Conservation (phyloP, 2,888 invertebrate genomes). For the Callyntrura guangdongensis region DNA sequence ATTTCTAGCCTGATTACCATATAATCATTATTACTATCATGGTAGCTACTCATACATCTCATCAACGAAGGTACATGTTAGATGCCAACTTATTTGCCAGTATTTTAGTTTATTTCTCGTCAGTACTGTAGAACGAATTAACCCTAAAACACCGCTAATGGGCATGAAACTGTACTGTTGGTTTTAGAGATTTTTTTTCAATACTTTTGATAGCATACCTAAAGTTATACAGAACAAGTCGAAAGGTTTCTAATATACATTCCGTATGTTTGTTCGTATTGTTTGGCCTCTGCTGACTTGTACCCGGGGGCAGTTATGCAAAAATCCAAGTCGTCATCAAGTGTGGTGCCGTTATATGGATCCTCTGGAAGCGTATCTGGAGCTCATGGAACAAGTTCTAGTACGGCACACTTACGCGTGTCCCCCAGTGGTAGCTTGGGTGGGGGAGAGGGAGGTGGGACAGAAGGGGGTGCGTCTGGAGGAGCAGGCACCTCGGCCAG, state of each 20-base stretch:
- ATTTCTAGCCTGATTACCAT: not conserved
- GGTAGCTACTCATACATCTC: not conserved
- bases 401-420: conserved; percentile 72
- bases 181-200: not conserved
- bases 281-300: not conserved
- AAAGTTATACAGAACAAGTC: not conserved
- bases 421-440: conserved; percentile 76
- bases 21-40: not conserved
- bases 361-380: conserved; percentile 73
- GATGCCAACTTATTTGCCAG: not conserved
- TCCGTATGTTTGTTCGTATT: not conserved
- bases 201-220: not conserved
- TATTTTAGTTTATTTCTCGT: conserved; percentile 7
- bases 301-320: conserved; percentile 89
- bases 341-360: conserved; percentile 90
- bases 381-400: conserved; percentile 69
- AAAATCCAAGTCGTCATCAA: conserved; percentile 95
- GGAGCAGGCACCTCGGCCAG: conserved; percentile 8
- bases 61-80: not conserved
- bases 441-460: conserved; percentile 21
- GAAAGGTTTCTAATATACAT: not conserved
- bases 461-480: conserved; percentile 1
- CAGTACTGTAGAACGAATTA: conserved; percentile 27
- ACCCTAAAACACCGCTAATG: conserved; percentile 33
- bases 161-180: conserved; percentile 35